A percentile compares a stretch with the other conserved stretches of the same genome.
These are phyloP conservation scores for Pseudoips prasinana DNA, from an alignment of 2,888 invertebrate species.

Conservation along the genomic window DNA sequence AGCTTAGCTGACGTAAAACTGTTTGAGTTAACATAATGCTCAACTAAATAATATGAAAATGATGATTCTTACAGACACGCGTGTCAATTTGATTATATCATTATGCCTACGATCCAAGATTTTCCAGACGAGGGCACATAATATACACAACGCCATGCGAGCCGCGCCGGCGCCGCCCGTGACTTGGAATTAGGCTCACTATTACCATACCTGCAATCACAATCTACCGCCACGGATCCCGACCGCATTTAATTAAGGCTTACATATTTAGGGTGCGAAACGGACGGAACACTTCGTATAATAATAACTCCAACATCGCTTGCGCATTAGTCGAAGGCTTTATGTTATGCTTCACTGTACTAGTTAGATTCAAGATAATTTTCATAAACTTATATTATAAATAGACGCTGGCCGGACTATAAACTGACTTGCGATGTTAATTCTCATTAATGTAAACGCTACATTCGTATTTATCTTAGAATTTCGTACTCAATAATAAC, in stretches of 20 bases:
- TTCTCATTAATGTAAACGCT: too few relatives aligned
- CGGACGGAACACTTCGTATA: slow-evolving; percentile 50
- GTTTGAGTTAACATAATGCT: too few relatives aligned
- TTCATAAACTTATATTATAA: slow-evolving; percentile 44
- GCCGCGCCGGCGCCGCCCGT: slow-evolving; percentile 53
- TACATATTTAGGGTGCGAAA: slow-evolving; percentile 62
- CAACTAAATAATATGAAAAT: too few relatives aligned
- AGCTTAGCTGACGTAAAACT: too few relatives aligned
- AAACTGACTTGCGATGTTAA: too few relatives aligned
- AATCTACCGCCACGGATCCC: slow-evolving; percentile 47
- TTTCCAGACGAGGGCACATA: slow-evolving; percentile 45
- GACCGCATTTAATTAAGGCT: slow-evolving; percentile 57
- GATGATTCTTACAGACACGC: too few relatives aligned
- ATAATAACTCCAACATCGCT: slow-evolving; percentile 41
- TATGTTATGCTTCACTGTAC: slow-evolving; percentile 28
- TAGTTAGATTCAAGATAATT: slow-evolving; percentile 26
- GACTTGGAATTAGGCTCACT: slow-evolving; percentile 47
- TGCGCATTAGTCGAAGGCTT: slow-evolving; percentile 30
- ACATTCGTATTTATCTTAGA: too few relatives aligned
- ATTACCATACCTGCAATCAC: slow-evolving; percentile 46
- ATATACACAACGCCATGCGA: slow-evolving; percentile 28
- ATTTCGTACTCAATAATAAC: too few relatives aligned
- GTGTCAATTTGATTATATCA: too few relatives aligned
- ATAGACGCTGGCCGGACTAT: too few relatives aligned
- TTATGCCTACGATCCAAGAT: too few relatives aligned